These are phyloP conservation scores for Dryomyza anilis DNA, from an alignment of 2,888 invertebrate genomes.

Conservation along the genomic window DNA sequence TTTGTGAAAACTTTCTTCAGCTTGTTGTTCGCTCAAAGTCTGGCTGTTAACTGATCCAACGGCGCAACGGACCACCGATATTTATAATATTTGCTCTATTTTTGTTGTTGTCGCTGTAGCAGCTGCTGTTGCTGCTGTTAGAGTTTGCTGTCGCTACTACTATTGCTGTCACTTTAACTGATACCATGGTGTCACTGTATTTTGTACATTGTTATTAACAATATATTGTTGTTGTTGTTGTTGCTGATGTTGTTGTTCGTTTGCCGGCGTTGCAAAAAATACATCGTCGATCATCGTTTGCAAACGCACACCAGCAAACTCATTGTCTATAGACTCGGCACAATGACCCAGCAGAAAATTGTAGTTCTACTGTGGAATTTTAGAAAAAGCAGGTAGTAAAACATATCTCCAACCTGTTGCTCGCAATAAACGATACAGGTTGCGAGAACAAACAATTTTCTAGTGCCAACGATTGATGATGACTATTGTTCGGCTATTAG, in stretches of 20 bases:
- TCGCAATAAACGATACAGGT: neutral
- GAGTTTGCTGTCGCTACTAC: neutral
- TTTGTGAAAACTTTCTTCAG: neutral
- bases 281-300: neutral
- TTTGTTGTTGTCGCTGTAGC: neutral
- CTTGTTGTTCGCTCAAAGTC: constrained; percentile 7
- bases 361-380: no score
- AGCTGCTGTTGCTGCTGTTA: neutral
- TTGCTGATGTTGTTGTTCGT: neutral
- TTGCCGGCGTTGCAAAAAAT: neutral
- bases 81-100: constrained; percentile 1
- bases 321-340: no score
- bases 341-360: no score
- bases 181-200: neutral
- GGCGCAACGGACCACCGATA: neutral
- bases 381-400: no score
- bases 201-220: neutral
- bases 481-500: no score
- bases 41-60: constrained; percentile 2
- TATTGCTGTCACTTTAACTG: constrained; percentile 1
- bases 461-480: no score
- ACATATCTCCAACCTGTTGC: no score
- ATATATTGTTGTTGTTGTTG: neutral
- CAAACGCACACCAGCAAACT: neutral
- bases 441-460: neutral